Percentiles rank a stretch among this genome's conserved stretches.
Evolutionary conservation across 2,888 invertebrate species (phyloP).

Genomic region (Aleiodes alternator): DNA sequence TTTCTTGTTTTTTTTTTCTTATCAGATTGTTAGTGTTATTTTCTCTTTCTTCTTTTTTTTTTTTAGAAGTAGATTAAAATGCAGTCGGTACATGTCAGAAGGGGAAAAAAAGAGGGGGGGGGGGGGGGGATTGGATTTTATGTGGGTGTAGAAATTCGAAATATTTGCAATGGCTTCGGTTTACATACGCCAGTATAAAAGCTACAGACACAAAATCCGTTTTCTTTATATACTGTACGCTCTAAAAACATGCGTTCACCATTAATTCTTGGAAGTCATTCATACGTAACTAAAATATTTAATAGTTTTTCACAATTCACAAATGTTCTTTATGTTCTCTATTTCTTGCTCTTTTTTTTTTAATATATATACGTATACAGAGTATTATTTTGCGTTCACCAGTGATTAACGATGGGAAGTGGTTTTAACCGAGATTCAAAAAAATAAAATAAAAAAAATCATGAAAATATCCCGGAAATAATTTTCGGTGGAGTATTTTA

Average conservation of each 20-base stretch:
- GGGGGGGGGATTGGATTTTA: not conserved
- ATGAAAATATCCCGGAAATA: slow-evolving; percentile 38
- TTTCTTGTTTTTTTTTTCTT: not conserved
- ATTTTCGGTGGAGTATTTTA: not conserved
- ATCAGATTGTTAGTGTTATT: not conserved
- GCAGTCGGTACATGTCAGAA: not conserved
- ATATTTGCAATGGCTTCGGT: slow-evolving; percentile 47
- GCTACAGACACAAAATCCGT: slow-evolving; percentile 36
- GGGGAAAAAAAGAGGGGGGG: too few species aligned
- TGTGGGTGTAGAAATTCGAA: slow-evolving; percentile 47
- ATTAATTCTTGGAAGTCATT: slow-evolving; percentile 46
- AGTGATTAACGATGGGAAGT: slow-evolving; percentile 29
- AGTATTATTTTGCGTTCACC: not conserved
- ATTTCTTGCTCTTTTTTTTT: not conserved
- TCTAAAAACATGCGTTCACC: slow-evolving; percentile 48
- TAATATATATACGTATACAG: not conserved
- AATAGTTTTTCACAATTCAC: not conserved
- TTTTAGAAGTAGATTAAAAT: slow-evolving; percentile 10
- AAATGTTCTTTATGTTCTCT: not conserved
- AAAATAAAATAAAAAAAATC: too few species aligned
- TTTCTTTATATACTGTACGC: slow-evolving; percentile 44
- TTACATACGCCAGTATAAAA: slow-evolving; percentile 39
- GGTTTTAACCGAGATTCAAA: not conserved
- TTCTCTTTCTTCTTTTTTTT: not conserved
- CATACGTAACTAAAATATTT: slow-evolving; percentile 17